Evolutionary conservation across 2,888 invertebrate species (phyloP).

Genomic region (Hofmannophila pseudospretella): DNA sequence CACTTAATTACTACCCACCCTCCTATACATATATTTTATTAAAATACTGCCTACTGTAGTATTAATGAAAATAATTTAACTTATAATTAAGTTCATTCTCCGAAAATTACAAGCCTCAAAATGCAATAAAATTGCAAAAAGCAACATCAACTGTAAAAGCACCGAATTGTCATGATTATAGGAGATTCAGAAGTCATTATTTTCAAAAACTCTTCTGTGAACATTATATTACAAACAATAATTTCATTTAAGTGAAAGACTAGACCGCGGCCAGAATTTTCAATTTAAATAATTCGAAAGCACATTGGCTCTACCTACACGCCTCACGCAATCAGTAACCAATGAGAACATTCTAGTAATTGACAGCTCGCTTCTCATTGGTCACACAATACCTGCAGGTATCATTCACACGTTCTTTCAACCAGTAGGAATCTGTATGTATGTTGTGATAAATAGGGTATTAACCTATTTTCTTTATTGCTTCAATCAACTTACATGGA

Average conservation of each 20-base stretch:
- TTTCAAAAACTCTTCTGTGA: neutral
- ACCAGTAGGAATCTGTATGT: no score
- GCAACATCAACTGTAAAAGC: slow-evolving; percentile 28
- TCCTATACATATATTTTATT: slow-evolving; percentile 35
- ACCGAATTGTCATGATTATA: slow-evolving; percentile 33
- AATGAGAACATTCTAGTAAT: neutral
- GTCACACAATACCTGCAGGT: neutral
- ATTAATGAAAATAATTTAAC: slow-evolving; percentile 11
- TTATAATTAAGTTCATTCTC: neutral
- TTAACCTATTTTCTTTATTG: no score
- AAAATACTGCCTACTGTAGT: slow-evolving; percentile 30
- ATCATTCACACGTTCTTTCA: no score
- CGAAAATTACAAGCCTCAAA: slow-evolving; percentile 34
- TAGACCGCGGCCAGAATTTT: no score
- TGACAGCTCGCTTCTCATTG: neutral
- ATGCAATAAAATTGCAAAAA: slow-evolving; percentile 31
- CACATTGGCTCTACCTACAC: neutral
- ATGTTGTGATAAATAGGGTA: no score
- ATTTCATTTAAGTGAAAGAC: no score
- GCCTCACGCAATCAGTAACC: neutral
- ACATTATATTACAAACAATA: no score
- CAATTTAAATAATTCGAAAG: no score
- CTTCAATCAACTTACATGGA: no score
- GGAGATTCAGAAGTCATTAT: slow-evolving; percentile 22
- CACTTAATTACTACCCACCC: slow-evolving; percentile 50